Percentiles rank a stretch among this genome's conserved stretches.
Evolutionary conservation across 2,797 vertebrate genomes (phyloP).

Genomic region (Alca torda): DNA sequence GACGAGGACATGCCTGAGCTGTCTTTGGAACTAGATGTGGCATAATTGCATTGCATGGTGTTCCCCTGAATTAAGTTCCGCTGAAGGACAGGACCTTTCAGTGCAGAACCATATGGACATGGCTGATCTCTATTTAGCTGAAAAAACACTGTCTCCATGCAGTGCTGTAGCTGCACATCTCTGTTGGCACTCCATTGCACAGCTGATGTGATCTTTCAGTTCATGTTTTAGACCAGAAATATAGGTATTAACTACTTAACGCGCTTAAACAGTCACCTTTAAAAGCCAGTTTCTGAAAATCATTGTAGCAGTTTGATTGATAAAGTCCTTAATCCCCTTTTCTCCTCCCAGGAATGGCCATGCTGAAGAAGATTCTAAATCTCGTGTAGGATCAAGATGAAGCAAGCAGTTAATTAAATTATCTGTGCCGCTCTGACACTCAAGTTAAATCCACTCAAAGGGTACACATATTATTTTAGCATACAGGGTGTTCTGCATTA

Average conservation of each 20-base stretch:
- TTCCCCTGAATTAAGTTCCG: neutral
- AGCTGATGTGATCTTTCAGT: neutral
- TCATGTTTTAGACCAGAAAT: neutral
- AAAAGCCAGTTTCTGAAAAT: neutral
- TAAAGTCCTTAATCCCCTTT: neutral
- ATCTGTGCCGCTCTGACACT: neutral
- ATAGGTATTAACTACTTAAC: neutral
- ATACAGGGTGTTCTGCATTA: neutral
- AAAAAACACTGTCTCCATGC: neutral
- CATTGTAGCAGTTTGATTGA: neutral
- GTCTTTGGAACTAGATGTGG: neutral
- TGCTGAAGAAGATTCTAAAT: neutral
- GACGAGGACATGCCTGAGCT: neutral
- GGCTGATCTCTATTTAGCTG: neutral
- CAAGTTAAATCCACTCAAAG: neutral
- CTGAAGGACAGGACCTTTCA: neutral
- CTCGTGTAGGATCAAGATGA: neutral
- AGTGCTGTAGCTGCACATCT: neutral
- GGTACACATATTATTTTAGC: neutral
- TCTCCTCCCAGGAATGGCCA: neutral
- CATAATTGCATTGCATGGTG: neutral
- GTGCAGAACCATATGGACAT: neutral
- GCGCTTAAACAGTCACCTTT: neutral
- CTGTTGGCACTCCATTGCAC: neutral
- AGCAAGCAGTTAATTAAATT: neutral